Evolutionary conservation across 2,113 vertebrate genomes (phyloP).

Genomic region (Edolisoma coerulescens): DNA sequence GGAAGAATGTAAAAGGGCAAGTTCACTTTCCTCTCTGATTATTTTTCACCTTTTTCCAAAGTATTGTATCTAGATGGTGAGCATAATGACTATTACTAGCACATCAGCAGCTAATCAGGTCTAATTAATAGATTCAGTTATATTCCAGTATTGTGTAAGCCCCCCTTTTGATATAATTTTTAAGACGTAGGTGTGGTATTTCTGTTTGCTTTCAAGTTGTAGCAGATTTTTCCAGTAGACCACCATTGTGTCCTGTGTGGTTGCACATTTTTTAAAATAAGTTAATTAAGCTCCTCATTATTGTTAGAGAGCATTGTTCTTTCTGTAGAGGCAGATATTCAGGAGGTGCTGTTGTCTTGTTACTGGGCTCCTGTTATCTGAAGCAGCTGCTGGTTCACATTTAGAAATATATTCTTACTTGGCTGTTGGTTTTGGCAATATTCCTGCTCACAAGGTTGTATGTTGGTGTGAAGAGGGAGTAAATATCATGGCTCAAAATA

Average conservation of each 20-base stretch:
- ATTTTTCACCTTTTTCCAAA: background rate
- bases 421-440: background rate
- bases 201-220: background rate
- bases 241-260: background rate
- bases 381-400: background rate
- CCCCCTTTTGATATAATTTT: background rate
- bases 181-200: background rate
- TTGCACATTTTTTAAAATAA: background rate
- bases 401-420: background rate
- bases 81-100: background rate
- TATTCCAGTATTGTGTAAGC: background rate
- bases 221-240: background rate
- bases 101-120: background rate
- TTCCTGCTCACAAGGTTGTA: background rate
- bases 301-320: rapidly evolving
- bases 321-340: background rate
- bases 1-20: background rate
- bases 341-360: background rate
- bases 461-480: background rate
- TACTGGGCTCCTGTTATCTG: background rate
- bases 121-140: background rate
- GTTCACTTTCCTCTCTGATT: background rate
- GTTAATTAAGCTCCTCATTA: background rate
- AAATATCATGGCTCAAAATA: background rate
- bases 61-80: background rate